Evolutionary conservation across 2,113 vertebrate species (phyloP), one percentile per base, ranked within the genome.

Genomic region (Orthonyx spaldingii): DNA sequence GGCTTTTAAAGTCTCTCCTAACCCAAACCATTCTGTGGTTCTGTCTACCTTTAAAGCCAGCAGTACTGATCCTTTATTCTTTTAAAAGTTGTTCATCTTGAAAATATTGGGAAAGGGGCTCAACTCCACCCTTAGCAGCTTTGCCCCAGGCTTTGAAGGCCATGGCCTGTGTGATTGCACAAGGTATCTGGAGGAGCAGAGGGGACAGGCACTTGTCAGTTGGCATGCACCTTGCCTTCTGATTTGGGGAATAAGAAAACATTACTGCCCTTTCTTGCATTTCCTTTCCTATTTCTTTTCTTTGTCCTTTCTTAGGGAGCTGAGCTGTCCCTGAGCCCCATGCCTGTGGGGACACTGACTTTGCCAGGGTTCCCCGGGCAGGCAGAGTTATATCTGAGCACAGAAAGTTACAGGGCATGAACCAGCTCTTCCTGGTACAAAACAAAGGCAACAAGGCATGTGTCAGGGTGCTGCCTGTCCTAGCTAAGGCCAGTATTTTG

Each of bases 121-220:
- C 41, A 60, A 20, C 16, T 64, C 11, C 13, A 13, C 9, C 6
- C 5, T 65, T 44, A 30, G 13, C 50, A 68, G 3, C 33, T 23
- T 82, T n/a, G 23, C 16, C 9, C 13, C 20, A 33, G 35, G 15
- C 18, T 47, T 68, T 68, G 39, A 79, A 64, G 16, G 9, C 16
- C 1, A 0, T 12, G 30, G n/a, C 21, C 16, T 68, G n/a, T 33
- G 41, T 1, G 4, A 3, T n/a, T 37, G n/a, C 47, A 35, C 8
- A 19, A 37, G 17, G 16, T 57, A 13, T 12, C 17, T 28, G n/a
- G 32, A 52, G 19, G 11, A 82, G 22, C 26, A 37, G 46, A 53
- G 6, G 11, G n/a, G 41, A 23, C 4, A 32, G 21, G 16, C 4
- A 23, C 28, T 84, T 64, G 7, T 28, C 13, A 50, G 21, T 3